Evolutionary conservation across 2,797 vertebrate species (phyloP), one percentile per base, ranked within the genome.

Genomic region (Rhodeus uyekii): DNA sequence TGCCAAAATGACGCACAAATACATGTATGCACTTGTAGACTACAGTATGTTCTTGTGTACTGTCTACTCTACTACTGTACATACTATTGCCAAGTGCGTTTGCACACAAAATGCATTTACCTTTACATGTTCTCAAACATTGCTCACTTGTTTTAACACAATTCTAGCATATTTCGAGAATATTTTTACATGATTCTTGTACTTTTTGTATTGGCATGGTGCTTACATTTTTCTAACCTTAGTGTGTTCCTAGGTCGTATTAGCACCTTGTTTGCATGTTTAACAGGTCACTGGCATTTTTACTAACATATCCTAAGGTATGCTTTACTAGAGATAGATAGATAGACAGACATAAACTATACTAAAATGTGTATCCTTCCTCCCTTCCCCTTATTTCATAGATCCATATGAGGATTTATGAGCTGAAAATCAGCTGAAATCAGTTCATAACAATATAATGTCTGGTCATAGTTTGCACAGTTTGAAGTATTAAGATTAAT

Each of bases 401-500:
- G 50, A 58, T 72, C 38, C 53, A 7, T 36, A 55, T 46, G 18
- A 12, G 58, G 24, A 18, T n/a, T n/a, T n/a, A 76, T 78, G n/a
- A 60, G 1, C 39, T 68, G 16, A 38, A 19, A 18, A 76, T 78
- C 34, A 60, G 1, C 39, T 68, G 16, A 38, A 19, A 24, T 19
- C 19, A 78, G 27, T 46, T 78, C 16, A 55, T 78, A 55, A 68
- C 36, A 50, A 10, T 19, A 12, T 24, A 29, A n/a, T 68, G 46
- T 29, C 53, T 76, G 53, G 36, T 12, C 46, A 78, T 55, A 68
- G 63, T 55, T 19, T 68, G 63, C 34, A 78, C n/a, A 42, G 55
- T 78, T 42, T 78, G 48, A 53, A 29, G 34, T 48, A 78, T 67
- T 78, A 64, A 22, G 63, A 78, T 78, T 68, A 78, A 78, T 78